A percentile compares a stretch with the other conserved stretches of the same genome.
Conservation (phyloP, 2,113 vertebrate species). For the Chunga burmeisteri region DNA sequence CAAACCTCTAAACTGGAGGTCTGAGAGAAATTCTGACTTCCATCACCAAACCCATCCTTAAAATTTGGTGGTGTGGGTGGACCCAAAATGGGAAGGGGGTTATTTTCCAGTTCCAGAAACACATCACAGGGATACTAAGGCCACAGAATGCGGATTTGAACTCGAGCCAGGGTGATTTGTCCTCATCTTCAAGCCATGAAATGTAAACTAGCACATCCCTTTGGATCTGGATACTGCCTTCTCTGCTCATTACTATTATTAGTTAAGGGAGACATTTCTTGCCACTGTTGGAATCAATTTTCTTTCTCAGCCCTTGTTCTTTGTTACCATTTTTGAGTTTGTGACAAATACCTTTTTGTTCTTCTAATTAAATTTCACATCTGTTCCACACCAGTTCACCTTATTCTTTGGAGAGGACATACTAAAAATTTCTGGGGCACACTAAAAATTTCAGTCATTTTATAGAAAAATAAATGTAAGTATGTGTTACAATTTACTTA, state of each 20-base stretch:
- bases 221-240: not conserved
- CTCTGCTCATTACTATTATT: not conserved
- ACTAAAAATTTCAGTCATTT: not conserved
- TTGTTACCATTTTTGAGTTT: not conserved
- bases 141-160: not conserved
- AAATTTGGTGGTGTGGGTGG: not conserved
- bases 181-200: not conserved
- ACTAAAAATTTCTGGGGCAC: not conserved
- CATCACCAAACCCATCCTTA: not conserved
- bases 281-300: not conserved
- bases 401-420: not conserved
- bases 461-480: not conserved
- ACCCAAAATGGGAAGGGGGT: not conserved
- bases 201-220: not conserved
- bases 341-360: not conserved
- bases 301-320: not conserved
- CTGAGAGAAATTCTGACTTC: not conserved
- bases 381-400: not conserved
- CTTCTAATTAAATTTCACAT: conserved; percentile 38
- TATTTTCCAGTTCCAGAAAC: not conserved
- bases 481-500: not conserved
- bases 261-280: not conserved
- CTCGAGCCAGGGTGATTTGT: not conserved
- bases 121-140: not conserved
- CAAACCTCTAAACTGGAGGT: not conserved